Evolutionary conservation across 2,888 invertebrate genomes (phyloP).

Genomic region (Merodon equestris): DNA sequence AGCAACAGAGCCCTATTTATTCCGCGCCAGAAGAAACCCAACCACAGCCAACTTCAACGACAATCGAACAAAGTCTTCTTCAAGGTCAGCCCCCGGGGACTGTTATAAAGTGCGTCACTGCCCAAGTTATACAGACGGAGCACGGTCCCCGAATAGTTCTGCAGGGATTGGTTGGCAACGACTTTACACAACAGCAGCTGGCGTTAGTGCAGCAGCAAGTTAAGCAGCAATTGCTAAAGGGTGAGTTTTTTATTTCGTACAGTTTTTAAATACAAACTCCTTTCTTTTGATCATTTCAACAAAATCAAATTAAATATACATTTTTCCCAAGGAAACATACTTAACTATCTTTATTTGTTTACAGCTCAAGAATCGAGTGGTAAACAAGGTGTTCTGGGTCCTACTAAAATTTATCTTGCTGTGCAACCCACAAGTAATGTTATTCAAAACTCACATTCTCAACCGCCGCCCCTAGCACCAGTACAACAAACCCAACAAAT

Average conservation of each 20-base stretch:
- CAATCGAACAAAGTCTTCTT: conserved; percentile 86
- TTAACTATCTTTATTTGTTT: conserved; percentile 47
- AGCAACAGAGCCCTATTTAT: conserved; percentile 47
- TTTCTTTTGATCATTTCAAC: neutral
- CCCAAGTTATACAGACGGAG: conserved; percentile 91
- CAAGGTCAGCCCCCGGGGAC: conserved; percentile 91
- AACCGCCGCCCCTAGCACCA: conserved; percentile 81
- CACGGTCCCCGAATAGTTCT: conserved; percentile 92
- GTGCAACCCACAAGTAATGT: conserved; percentile 85
- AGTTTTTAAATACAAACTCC: too few species aligned
- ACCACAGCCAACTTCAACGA: conserved; percentile 71
- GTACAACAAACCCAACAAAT: conserved; percentile 77
- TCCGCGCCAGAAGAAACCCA: conserved; percentile 41
- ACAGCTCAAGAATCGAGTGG: conserved; percentile 91
- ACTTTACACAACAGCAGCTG: conserved; percentile 89
- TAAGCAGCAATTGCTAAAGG: conserved; percentile 92
- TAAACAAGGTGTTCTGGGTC: conserved; percentile 90
- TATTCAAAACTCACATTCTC: conserved; percentile 76
- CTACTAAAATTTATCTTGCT: conserved; percentile 91
- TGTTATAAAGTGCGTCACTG: conserved; percentile 91
- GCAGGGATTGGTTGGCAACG: conserved; percentile 90
- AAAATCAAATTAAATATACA: too few species aligned
- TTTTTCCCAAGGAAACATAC: neutral
- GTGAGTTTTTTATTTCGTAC: conserved; percentile 77
- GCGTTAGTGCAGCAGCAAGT: conserved; percentile 92